phyloP scores from a whole-genome alignment of 2,888 invertebrate species.

The Monoplex corrugatus region DNA sequence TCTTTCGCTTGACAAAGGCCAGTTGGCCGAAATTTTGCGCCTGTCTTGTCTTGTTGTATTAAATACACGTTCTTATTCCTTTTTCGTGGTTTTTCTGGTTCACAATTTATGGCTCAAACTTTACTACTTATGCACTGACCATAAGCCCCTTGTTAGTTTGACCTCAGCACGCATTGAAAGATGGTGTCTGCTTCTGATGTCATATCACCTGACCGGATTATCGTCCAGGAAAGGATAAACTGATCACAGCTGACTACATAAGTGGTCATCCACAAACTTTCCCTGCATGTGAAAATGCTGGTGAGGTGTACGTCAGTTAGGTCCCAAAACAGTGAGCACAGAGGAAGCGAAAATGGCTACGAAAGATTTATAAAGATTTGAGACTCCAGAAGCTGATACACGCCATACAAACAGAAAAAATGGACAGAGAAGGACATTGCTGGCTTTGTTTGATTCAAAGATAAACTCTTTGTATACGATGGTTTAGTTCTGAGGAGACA shows the following conservation, averaged over 20 bases:
- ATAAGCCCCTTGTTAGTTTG: not conserved
- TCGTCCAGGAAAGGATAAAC: constrained; percentile 58
- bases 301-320: not conserved
- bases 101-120: not conserved
- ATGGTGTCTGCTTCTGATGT: constrained; percentile 58
- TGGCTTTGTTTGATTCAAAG: constrained; percentile 47
- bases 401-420: constrained; percentile 52
- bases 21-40: no score
- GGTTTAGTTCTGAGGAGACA: constrained; percentile 43
- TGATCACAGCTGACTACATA: constrained; percentile 47
- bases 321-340: not conserved
- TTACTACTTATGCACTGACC: not conserved
- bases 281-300: not conserved
- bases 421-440: constrained; percentile 46
- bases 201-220: constrained; percentile 59
- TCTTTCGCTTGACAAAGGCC: no score
- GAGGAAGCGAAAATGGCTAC: not conserved
- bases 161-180: constrained; percentile 60
- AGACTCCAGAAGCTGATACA: not conserved
- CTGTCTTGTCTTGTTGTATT: no score
- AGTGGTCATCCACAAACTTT: constrained; percentile 40
- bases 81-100: no score
- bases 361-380: not conserved
- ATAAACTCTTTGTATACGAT: constrained; percentile 42
- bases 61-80: no score